phyloP scores from a whole-genome alignment of 2,113 vertebrate species.

The Garra rufa region DNA sequence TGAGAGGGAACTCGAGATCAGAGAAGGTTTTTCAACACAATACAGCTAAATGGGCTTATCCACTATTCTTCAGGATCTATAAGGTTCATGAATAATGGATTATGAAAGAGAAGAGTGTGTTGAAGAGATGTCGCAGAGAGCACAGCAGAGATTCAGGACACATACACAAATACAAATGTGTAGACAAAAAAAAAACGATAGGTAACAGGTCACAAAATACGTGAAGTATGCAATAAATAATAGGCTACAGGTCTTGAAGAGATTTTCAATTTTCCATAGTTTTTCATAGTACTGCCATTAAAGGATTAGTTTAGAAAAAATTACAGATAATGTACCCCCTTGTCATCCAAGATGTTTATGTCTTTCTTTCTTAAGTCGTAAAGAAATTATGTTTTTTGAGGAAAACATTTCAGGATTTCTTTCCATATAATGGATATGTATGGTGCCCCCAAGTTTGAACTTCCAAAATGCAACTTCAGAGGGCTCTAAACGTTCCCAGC shows the following conservation, averaged over 20 bases:
- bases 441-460: too few relatives aligned
- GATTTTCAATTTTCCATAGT: neutral
- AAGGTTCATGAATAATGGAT: conserved; percentile 49
- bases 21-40: neutral
- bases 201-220: neutral
- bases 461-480: too few relatives aligned
- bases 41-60: conserved; percentile 25
- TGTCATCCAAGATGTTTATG: too few relatives aligned
- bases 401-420: too few relatives aligned
- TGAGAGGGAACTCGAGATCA: neutral
- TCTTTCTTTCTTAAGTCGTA: too few relatives aligned
- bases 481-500: too few relatives aligned
- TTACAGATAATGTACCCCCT: too few relatives aligned
- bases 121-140: neutral
- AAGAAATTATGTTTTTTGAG: too few relatives aligned
- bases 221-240: neutral
- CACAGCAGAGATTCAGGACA: neutral
- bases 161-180: conserved; percentile 20
- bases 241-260: neutral
- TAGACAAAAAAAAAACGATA: neutral
- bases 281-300: too few relatives aligned
- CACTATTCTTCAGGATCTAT: conserved; percentile 44
- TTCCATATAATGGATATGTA: too few relatives aligned
- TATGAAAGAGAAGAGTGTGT: conserved; percentile 1
- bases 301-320: too few relatives aligned